Percentiles rank a stretch among this genome's conserved stretches.
phyloP scores from a whole-genome alignment of 1,140 invertebrate genomes.

The Papilio machaon region DNA sequence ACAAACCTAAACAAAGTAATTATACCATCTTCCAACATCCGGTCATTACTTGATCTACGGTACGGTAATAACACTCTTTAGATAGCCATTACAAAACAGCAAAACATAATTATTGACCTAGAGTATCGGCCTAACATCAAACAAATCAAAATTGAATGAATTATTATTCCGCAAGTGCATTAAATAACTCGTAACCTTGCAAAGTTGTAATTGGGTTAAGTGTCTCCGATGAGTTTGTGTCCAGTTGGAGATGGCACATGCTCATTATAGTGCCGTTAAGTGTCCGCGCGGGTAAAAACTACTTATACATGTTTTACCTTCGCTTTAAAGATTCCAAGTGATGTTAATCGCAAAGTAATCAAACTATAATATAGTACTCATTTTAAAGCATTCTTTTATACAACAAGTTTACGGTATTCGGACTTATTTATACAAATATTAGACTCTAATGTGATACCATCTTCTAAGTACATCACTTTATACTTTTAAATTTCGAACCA shows the following conservation, averaged over 20 bases:
- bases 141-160: not conserved
- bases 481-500: no score
- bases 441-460: not conserved
- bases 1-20: not conserved
- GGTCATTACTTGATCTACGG: constrained; percentile 3
- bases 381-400: no score
- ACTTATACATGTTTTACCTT: not conserved
- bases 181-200: not conserved
- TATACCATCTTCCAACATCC: not conserved
- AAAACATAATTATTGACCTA: not conserved
- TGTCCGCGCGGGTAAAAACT: not conserved
- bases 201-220: constrained; percentile 12
- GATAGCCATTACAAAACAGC: not conserved
- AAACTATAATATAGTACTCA: not conserved
- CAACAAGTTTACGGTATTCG: no score
- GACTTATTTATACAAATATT: not conserved
- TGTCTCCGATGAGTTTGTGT: not conserved
- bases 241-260: not conserved
- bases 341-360: not conserved
- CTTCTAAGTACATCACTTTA: not conserved
- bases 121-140: not conserved
- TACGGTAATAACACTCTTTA: not conserved
- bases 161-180: not conserved
- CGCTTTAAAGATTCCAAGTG: not conserved
- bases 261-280: not conserved